Evolutionary conservation across 2,797 vertebrate genomes (phyloP), one percentile per base, ranked within the genome.

Genomic region (Podarcis lilfordi): DNA sequence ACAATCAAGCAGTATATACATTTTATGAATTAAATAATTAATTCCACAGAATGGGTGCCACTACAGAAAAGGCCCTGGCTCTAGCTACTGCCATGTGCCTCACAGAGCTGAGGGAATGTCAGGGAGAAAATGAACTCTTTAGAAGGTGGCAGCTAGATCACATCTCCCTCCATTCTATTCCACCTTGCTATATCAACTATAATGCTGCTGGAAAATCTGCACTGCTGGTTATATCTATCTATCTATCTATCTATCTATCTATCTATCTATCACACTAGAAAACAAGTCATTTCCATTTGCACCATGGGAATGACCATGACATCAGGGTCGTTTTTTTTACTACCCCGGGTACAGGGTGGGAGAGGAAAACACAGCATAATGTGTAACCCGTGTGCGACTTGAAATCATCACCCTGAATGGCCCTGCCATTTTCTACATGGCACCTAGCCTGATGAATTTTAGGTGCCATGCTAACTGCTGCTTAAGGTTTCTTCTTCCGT

Each of bases 41-140:
- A 37, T 37, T 74, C n/a, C 25, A 68, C 11, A 74, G 32, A 74
- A 35, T 61, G 32, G 71, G 71, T 35, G 71, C 11, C 71, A 74
- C 71, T 74, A 74, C n/a, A 17, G 71, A 74, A 74, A 74, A 74
- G 32, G n/a, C n/a, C 72, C 17, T 21, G 35, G 32, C 32, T 32
- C n/a, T 74, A 61, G 32, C 7, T 74, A 74, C 8, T 74, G 71
- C 15, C 32, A 35, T 35, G 35, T 74, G 32, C 35, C 35, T 74
- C 72, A 74, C 35, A 19, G 32, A 35, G 27, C n/a, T 21, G 35
- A 35, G 32, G 27, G 68, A n/a, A 35, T 35, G 4, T 74, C 35
- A 89, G 90, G 90, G 93, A 95, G 88, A 95, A 82, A 78, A 85
- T 86, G 90, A 91, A 92, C 92, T 94, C 95, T 91, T 94, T 94